A percentile compares a stretch with the other conserved stretches of the same genome.
These are phyloP conservation scores for Pavo muticus DNA, from an alignment of 2,113 vertebrate species.

Conservation along the genomic window DNA sequence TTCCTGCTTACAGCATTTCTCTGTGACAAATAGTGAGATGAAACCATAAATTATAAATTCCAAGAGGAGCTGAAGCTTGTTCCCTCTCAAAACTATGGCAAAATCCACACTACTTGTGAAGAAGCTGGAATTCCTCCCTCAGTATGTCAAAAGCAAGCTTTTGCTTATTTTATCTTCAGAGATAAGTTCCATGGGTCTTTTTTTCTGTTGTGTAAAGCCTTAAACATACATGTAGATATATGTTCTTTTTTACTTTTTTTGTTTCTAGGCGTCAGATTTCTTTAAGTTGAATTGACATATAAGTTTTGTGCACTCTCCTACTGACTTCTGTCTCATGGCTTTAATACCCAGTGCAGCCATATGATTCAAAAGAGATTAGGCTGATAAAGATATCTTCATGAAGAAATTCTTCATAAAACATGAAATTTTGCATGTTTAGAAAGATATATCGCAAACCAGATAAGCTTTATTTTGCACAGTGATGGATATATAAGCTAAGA, in stretches of 20 bases:
- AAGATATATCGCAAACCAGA: background rate
- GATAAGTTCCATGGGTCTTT: background rate
- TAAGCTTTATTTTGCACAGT: background rate
- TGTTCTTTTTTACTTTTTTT: background rate
- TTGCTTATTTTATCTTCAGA: background rate
- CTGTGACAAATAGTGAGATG: background rate
- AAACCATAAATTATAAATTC: background rate
- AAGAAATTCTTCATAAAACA: background rate
- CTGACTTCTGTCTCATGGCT: background rate
- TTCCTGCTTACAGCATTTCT: background rate
- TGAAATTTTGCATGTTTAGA: background rate
- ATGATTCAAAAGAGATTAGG: background rate
- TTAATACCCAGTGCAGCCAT: background rate
- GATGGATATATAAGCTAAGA: conserved; percentile 21
- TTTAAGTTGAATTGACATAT: background rate
- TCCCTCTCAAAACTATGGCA: background rate
- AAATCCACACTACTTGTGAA: conserved; percentile 4
- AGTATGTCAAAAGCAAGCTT: background rate
- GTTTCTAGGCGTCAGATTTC: background rate
- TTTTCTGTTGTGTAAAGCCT: background rate
- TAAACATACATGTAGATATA: background rate
- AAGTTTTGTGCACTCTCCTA: background rate
- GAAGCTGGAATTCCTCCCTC: conserved; percentile 2
- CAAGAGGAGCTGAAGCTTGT: background rate
- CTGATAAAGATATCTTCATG: background rate